These are phyloP conservation scores for Drosophila neotestacea DNA, from an alignment of 2,888 invertebrate genomes.

Conservation along the genomic window DNA sequence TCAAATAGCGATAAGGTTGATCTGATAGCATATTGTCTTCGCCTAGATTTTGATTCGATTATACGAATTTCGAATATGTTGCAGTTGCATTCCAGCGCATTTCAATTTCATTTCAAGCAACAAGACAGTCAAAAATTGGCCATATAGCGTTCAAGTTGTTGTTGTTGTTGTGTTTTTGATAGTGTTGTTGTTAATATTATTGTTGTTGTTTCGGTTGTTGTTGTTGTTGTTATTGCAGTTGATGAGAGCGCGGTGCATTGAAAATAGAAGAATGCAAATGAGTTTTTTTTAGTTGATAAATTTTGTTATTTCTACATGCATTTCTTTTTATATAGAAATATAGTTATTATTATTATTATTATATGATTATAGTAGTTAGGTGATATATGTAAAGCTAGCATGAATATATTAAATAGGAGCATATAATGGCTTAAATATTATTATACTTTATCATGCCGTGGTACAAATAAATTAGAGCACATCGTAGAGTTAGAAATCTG, in stretches of 20 bases:
- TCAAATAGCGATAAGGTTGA: constrained; percentile 95
- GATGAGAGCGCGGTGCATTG: constrained; percentile 78
- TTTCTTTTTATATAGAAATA: constrained; percentile 36
- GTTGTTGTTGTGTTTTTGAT: constrained; percentile 45
- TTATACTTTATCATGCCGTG: constrained; percentile 43
- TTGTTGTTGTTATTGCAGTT: constrained; percentile 54
- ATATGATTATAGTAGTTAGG: constrained; percentile 46
- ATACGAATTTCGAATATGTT: constrained; percentile 30
- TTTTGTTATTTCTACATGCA: constrained; percentile 67
- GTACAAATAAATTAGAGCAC: constrained; percentile 27
- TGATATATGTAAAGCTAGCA: constrained; percentile 59
- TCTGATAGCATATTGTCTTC: constrained; percentile 96
- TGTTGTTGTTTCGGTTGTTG: constrained; percentile 31
- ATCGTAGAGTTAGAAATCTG: background rate
- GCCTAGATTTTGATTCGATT: constrained; percentile 86
- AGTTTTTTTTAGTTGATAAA: constrained; percentile 71
- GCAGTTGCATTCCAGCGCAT: constrained; percentile 73
- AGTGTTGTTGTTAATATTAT: constrained; percentile 43
- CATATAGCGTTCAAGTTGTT: constrained; percentile 64
- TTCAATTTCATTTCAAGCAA: constrained; percentile 54
- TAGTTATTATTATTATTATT: constrained; percentile 23
- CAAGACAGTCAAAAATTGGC: constrained; percentile 59
- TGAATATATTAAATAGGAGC: constrained; percentile 46
- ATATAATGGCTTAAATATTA: constrained; percentile 36
- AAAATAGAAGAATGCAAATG: constrained; percentile 81